These are phyloP conservation scores for Chaetophractus vellerosus DNA, from an alignment of 2,797 vertebrate species.

Conservation along the genomic window DNA sequence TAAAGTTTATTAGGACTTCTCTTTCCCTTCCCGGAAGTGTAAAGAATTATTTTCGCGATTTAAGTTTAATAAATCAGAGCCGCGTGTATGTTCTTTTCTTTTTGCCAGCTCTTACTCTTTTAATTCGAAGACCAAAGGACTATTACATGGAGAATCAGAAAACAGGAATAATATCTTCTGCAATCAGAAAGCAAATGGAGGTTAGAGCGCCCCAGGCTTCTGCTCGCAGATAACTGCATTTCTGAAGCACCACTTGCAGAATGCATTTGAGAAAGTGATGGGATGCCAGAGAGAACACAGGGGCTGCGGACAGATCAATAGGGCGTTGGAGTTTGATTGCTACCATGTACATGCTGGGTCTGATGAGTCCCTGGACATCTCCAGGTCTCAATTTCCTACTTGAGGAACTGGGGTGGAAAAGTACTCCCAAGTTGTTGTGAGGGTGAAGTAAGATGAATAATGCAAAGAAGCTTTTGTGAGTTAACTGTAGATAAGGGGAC, in stretches of 20 bases:
- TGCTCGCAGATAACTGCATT: fast-evolving
- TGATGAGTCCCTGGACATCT: background rate
- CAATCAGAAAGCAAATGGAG: background rate
- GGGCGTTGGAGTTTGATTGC: background rate
- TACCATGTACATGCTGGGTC: background rate
- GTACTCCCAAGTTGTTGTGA: background rate
- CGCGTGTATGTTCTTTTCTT: background rate
- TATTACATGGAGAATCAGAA: background rate
- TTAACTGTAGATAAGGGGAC: background rate
- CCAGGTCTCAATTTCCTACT: background rate
- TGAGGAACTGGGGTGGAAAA: background rate
- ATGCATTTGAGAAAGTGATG: background rate
- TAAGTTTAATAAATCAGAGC: constrained; percentile 64
- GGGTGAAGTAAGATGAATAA: background rate
- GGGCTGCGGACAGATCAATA: background rate
- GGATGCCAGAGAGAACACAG: background rate
- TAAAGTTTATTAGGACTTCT: constrained; percentile 69
- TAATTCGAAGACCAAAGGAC: background rate
- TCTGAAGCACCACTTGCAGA: background rate
- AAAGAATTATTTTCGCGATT: constrained; percentile 65
- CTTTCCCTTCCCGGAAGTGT: constrained; percentile 38
- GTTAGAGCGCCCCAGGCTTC: background rate
- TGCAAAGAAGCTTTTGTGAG: fast-evolving
- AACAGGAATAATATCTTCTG: background rate
- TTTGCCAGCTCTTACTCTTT: background rate